phyloP scores from a whole-genome alignment of 2,797 vertebrate genomes.

The Rallus crepitans region DNA sequence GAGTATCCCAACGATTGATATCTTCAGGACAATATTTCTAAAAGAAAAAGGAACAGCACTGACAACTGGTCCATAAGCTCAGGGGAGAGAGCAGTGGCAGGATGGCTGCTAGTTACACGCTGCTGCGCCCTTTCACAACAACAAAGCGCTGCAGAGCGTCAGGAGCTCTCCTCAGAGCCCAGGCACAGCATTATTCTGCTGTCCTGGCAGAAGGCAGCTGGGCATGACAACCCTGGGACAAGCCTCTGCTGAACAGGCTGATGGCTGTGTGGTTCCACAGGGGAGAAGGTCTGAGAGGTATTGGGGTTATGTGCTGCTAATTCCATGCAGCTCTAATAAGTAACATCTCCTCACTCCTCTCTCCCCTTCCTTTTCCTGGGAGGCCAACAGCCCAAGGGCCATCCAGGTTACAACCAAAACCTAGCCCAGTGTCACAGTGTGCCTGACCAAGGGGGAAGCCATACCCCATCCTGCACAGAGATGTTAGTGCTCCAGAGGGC shows the following conservation, averaged over 20 bases:
- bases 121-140: background rate
- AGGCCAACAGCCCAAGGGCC: background rate
- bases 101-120: background rate
- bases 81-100: background rate
- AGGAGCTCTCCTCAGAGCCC: background rate
- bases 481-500: background rate
- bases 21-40: slow-evolving; percentile 91
- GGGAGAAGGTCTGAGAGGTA: background rate
- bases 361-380: background rate
- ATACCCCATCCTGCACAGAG: background rate
- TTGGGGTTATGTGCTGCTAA: background rate
- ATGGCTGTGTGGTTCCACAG: background rate
- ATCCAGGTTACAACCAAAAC: background rate
- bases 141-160: background rate
- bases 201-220: background rate
- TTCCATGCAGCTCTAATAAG: background rate
- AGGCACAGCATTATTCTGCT: background rate
- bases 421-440: background rate
- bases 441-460: background rate
- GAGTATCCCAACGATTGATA: slow-evolving; percentile 90
- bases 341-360: background rate
- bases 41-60: slow-evolving; percentile 20
- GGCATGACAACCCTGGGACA: background rate
- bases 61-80: background rate
- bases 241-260: background rate